Base-by-base conservation (phyloP, 2,888 invertebrate genomes). In the Plagodis pulveraria region DNA sequence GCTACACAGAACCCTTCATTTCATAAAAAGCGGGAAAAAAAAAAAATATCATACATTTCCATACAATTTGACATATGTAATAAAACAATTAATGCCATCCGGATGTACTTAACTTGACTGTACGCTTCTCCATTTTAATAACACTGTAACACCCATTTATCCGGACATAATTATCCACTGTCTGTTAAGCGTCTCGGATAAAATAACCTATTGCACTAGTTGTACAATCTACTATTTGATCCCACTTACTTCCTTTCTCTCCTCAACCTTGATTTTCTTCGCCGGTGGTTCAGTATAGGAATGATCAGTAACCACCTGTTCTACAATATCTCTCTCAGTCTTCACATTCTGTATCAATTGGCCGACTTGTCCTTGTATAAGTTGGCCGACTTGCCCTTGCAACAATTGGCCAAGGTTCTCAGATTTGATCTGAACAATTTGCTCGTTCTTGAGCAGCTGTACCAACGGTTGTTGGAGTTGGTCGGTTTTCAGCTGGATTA, bases 401-500 rank as follows among this genome's bases (percentile, higher is more conserved):
- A 74, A 64, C 62, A 72, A 53, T 58, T 58, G 58, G 5, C 58
- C 58, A 10, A 48, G 40, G 41, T 49, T 45, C 22, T 65, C 67
- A 0, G 63, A 7, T 58, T 85, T 85, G 33, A 84, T 63, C 53
- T 86, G 87, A 34, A 87, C 69, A 8, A 84, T 72, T 47, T 87
- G 88, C 0, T 89, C 89, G 56, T 84, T 86, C 67, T 89, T 90
- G 61, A 80, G 84, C 63, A 80, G 84, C 63, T 88, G 89, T 6
- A 89, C 58, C 44, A 89, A 54, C 0, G 83, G 80, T 9, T 75
- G 71, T 56, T 84, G 83, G 9, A 89, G 58, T 63, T 89, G 90
- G 12, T 91, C 91, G 58, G 81, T 81, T 63, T 91, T 91, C 54
- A 91, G 56, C 22, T 90, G 89, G 65, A 91, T 89, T 12, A 91